Percentiles rank a stretch among this genome's conserved stretches.
Evolutionary conservation across 2,888 invertebrate species (phyloP).

Genomic region (Metallyticus violacea): DNA sequence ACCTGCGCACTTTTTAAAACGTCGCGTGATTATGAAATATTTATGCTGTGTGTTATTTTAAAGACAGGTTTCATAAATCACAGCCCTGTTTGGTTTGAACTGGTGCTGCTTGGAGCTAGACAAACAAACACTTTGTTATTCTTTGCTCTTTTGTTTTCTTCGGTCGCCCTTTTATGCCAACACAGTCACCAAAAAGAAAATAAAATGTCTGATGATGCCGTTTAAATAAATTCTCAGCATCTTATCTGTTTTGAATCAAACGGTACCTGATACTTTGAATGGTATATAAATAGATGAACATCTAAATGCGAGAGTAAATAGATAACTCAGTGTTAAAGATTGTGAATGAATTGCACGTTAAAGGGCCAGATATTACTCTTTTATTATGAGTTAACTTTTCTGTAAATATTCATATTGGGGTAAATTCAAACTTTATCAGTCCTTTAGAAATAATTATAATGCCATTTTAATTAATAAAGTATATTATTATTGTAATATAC

Average conservation of each 20-base stretch:
- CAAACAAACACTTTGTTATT: background rate
- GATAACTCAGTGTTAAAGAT: too few species aligned
- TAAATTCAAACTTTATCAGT: too few species aligned
- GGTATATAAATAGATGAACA: too few species aligned
- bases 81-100: background rate
- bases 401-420: too few species aligned
- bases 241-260: background rate
- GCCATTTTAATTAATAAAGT: too few species aligned
- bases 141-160: background rate
- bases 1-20: background rate
- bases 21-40: background rate
- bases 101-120: background rate
- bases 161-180: background rate
- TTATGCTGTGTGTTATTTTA: background rate
- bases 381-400: too few species aligned
- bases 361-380: too few species aligned
- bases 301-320: too few species aligned
- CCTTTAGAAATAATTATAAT: too few species aligned
- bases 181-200: background rate
- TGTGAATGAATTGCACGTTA: too few species aligned
- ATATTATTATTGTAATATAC: too few species aligned
- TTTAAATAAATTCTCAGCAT: background rate
- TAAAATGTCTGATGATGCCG: background rate
- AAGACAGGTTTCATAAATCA: background rate
- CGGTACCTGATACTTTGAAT: background rate